Base-by-base conservation (phyloP, 2,113 vertebrate genomes). In the Turnix velox region DNA sequence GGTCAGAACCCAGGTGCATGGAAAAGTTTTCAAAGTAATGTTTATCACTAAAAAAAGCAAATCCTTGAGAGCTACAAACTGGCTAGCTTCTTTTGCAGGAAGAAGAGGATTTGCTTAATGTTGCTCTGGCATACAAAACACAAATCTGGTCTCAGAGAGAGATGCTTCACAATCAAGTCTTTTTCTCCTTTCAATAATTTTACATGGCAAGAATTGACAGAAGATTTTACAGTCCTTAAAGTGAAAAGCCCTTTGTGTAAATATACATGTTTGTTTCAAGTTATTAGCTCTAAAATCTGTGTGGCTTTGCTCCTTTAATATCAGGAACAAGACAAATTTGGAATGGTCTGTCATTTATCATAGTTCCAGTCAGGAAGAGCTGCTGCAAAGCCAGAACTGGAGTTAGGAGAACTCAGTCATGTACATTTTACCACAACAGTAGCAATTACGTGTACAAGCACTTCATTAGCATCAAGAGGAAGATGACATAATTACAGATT, bases 1-100 rank as follows among this genome's bases (percentile, higher is more conserved):
- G 91, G 91, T 96, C 87, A 94, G 42, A 52, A 68, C 72, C 89
- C 94, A 97, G 96, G 96, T 96, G 77, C 74, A 92, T 51, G 91
- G 94, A 97, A 94, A 96, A 92, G 81, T 94, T 94, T 92, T 92
- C 71, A 45, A 95, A 90, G 75, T 80, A 76, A 48, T 51, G 51
- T 96, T 95, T 96, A 93, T 89, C 90, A 67, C 58, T 61, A 67
- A 94, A 92, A 87, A 88, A 92, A 88, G 62, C 95, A 92, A 89
- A 95, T 72, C 65, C 48, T 86, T 40, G 59, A 91, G 92, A 83
- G 39, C 39, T 78, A 52, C 66, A 81, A 92, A 90, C 83, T 67
- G 73, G 58, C 74, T 82, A 73, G 37, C 37, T 91, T 83, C 54
- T 93, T 91, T 75, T 90, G 82, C 95, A 96, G 96, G 92, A 96